Evolutionary conservation across 2,113 vertebrate genomes (phyloP).

Genomic region (Halichoeres trimaculatus): DNA sequence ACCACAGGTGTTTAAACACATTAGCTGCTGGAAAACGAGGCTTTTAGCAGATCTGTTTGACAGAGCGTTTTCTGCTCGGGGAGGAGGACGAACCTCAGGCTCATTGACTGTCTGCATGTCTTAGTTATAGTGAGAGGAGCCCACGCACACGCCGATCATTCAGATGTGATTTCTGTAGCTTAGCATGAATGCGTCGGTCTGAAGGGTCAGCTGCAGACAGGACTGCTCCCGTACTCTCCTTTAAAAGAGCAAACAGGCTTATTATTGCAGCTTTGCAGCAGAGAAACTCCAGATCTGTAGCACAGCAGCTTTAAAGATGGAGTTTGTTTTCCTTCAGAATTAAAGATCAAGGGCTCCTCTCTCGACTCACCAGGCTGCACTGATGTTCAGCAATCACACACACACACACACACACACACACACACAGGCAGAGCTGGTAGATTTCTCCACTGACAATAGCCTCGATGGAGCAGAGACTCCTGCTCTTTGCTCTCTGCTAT

Average conservation of each 20-base stretch:
- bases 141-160: background rate
- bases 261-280: background rate
- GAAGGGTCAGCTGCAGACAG: no score
- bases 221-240: no score
- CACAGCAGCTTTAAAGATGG: constrained; percentile 37
- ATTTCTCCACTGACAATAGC: constrained; percentile 49
- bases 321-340: constrained; percentile 58
- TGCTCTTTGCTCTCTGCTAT: constrained; percentile 54
- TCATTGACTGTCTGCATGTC: constrained; percentile 11
- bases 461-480: constrained; percentile 58
- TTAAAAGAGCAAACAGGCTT: background rate
- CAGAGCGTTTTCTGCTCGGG: constrained; percentile 9
- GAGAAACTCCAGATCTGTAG: constrained; percentile 12
- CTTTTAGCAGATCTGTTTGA: constrained; percentile 34
- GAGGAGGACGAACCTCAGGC: background rate
- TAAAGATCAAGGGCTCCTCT: constrained; percentile 61
- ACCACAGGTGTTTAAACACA: constrained; percentile 36
- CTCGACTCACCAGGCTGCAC: constrained; percentile 40
- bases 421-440: constrained; percentile 5
- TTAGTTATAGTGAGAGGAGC: background rate
- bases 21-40: constrained; percentile 27
- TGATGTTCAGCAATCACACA: constrained; percentile 62
- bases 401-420: constrained; percentile 39
- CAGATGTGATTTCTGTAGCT: background rate
- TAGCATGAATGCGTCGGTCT: background rate